These are phyloP conservation scores for Dicyrtomina minuta DNA, from an alignment of 2,888 invertebrate species.

Conservation along the genomic window DNA sequence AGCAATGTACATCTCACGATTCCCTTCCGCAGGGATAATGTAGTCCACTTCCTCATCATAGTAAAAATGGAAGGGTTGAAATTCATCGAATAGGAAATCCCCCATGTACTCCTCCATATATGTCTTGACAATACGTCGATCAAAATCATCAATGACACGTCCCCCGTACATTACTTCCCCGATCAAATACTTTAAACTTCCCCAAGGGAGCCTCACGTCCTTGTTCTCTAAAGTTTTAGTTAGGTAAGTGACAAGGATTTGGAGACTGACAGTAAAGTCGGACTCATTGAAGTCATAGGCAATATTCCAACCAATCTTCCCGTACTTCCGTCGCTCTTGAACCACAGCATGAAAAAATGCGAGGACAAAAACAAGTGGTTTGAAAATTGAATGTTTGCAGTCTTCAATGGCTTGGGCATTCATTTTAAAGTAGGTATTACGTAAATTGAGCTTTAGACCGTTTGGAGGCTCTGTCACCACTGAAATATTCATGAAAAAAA, in stretches of 20 bases:
- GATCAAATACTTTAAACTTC: conserved; percentile 84
- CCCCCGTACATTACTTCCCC: conserved; percentile 97
- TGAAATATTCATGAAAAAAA: conserved; percentile 58
- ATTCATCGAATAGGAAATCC: conserved; percentile 80
- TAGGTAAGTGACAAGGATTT: conserved; percentile 81
- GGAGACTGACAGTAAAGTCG: conserved; percentile 84
- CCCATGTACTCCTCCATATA: conserved; percentile 96
- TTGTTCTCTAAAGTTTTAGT: conserved; percentile 66
- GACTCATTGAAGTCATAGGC: conserved; percentile 91
- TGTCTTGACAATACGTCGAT: conserved; percentile 78
- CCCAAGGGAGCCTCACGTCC: conserved; percentile 77
- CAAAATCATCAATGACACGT: conserved; percentile 86
- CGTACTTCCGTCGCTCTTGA: conserved; percentile 86
- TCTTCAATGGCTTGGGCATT: conserved; percentile 70
- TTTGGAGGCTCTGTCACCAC: conserved; percentile 93
- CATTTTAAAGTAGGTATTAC: conserved; percentile 86
- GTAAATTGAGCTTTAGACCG: conserved; percentile 81
- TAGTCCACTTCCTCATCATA: conserved; percentile 73
- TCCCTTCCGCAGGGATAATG: conserved; percentile 69
- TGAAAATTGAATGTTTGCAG: conserved; percentile 75
- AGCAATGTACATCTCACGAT: conserved; percentile 73
- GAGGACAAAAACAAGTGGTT: conserved; percentile 78
- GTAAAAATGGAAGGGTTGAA: conserved; percentile 89
- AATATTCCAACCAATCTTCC: conserved; percentile 93
- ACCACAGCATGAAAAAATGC: conserved; percentile 79